Evolutionary conservation across 1,140 invertebrate species (phyloP).

Genomic region (Cecropterus lyciades): DNA sequence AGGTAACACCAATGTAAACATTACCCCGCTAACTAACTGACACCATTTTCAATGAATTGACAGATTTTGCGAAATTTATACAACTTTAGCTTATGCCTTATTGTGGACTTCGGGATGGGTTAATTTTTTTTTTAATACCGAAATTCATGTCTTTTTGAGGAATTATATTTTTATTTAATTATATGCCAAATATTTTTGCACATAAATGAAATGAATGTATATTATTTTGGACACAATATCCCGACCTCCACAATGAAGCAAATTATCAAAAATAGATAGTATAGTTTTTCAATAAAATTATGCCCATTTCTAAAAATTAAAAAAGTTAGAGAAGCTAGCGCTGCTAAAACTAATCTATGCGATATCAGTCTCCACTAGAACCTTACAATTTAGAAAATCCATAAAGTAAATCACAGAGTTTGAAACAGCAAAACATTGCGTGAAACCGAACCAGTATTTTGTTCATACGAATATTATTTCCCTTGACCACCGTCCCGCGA

Average conservation of each 20-base stretch:
- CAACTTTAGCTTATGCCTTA: constrained; percentile 57
- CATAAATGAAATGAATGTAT: neutral
- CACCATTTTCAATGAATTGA: constrained; percentile 80
- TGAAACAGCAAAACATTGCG: constrained; percentile 79
- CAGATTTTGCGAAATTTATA: constrained; percentile 69
- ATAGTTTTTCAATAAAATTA: constrained; percentile 69
- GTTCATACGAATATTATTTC: constrained; percentile 56
- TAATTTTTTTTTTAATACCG: neutral
- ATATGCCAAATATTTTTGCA: too few relatives aligned
- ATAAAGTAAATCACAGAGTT: constrained; percentile 83
- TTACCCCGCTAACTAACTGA: constrained; percentile 72
- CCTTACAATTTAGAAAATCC: constrained; percentile 83
- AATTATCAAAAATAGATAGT: constrained; percentile 79
- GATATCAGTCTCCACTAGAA: constrained; percentile 84
- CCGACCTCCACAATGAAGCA: constrained; percentile 67
- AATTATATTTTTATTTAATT: neutral
- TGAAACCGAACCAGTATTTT: constrained; percentile 69
- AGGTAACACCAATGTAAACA: constrained; percentile 62
- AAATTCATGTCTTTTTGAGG: neutral
- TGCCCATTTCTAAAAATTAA: constrained; percentile 78
- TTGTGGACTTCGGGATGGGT: constrained; percentile 54
- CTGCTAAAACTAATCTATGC: constrained; percentile 83
- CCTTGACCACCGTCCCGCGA: constrained; percentile 65
- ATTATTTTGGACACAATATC: constrained; percentile 32
- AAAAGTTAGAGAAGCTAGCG: constrained; percentile 81